Base-by-base conservation (phyloP, 2,113 vertebrate genomes). In the Podarcis muralis region DNA sequence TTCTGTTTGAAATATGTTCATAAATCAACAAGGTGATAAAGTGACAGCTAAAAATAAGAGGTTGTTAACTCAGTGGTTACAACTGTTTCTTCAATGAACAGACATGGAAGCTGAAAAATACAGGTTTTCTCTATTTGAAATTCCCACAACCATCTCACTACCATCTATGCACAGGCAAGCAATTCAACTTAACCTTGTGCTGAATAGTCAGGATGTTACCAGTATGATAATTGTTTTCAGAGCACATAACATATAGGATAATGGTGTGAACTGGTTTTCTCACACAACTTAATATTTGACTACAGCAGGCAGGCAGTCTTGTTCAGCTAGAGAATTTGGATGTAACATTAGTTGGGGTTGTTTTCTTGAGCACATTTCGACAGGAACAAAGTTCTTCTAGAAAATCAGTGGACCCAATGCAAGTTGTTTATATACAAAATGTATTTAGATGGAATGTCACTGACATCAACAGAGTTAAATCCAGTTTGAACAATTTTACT, bases 131-230 rank as follows among this genome's bases (percentile, higher is more conserved):
- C 57, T 62, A 37, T 72, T 57, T 48, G 78, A 22, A 75, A 25
- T 53, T 18, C 0, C 85, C n/a, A 25, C 53, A 91, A 89, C 37
- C 11, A 83, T 57, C 48, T 84, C 13, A 59, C 48, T 43, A 72
- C 83, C 48, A 81, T 88, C 72, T 89, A 32, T 32, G 37, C 53
- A 78, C 11, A 79, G 90, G 81, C 87, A 78, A 87, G 43, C 25
- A 81, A 81, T 27, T 75, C n/a, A 71, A 15, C 85, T 91, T 85
- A 32, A 3, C 6, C 40, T 53, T 13, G 71, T 85, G 78, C 83
- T 86, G 86, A 69, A 7, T 6, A 72, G 79, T 22, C 1, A 76
- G 25, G 32, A 75, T 59, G 32, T n/a, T 76, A 76, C 20, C 57
- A 83, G 30, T 18, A 32, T 20, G 13, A 20, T 62, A 11, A 32